Percentiles rank a stretch among this genome's conserved stretches.
These are phyloP conservation scores for Drosophila fuyamai DNA, from an alignment of 1,140 invertebrate genomes.

Conservation along the genomic window DNA sequence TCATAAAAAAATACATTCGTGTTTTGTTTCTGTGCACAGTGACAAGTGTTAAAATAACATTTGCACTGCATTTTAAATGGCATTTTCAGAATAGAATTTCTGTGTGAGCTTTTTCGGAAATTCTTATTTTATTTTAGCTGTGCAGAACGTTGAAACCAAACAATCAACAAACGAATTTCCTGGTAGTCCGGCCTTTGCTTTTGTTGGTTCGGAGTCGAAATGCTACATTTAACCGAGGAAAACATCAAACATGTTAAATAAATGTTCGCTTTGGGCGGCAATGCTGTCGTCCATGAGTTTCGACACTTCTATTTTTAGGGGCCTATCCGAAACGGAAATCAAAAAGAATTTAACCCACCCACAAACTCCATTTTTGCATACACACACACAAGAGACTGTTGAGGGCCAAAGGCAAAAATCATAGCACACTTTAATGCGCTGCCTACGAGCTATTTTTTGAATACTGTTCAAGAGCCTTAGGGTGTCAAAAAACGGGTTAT, in stretches of 20 bases:
- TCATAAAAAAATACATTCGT: slow-evolving; percentile 18
- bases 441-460: slow-evolving; percentile 11
- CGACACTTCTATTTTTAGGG: slow-evolving; percentile 38
- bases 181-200: slow-evolving; percentile 12
- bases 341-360: slow-evolving; percentile 37
- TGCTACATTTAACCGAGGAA: slow-evolving; percentile 35
- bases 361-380: slow-evolving; percentile 13
- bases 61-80: slow-evolving; percentile 59
- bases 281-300: slow-evolving; percentile 29
- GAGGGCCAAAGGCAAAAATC: slow-evolving; percentile 3
- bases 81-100: slow-evolving; percentile 28
- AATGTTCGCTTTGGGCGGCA: slow-evolving; percentile 34
- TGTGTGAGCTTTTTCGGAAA: background rate
- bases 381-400: background rate
- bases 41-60: slow-evolving; percentile 65
- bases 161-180: slow-evolving; percentile 53
- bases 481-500: background rate
- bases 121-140: slow-evolving; percentile 5
- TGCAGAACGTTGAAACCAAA: slow-evolving; percentile 34
- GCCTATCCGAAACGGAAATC: slow-evolving; percentile 51
- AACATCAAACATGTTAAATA: slow-evolving; percentile 49
- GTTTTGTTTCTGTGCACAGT: slow-evolving; percentile 37
- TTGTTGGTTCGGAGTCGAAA: slow-evolving; percentile 18
- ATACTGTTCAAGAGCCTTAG: background rate
- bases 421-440: slow-evolving; percentile 58